Evolutionary conservation across 1,140 invertebrate species (phyloP).

Genomic region (Leptoteleia sp.): DNA sequence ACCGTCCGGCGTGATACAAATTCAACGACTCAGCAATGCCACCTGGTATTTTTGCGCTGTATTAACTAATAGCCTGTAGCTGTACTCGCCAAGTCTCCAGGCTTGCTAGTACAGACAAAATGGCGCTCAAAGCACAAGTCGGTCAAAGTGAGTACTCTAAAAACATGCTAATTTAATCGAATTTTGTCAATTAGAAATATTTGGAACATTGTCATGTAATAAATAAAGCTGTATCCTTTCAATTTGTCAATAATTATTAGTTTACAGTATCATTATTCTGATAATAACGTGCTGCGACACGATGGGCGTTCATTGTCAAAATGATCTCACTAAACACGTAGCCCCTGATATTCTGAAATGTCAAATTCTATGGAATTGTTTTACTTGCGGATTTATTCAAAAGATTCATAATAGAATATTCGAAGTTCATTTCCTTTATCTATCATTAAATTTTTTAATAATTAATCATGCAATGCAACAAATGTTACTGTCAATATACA

Average conservation of each 20-base stretch:
- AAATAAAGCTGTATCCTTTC: not conserved
- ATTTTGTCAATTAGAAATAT: slow-evolving; percentile 22
- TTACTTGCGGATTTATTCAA: too few relatives aligned
- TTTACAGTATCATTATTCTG: slow-evolving; percentile 22
- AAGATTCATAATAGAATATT: too few relatives aligned
- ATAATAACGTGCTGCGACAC: slow-evolving; percentile 65
- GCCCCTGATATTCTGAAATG: slow-evolving; percentile 28
- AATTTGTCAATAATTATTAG: slow-evolving; percentile 16
- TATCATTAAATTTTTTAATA: too few relatives aligned
- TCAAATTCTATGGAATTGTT: too few relatives aligned
- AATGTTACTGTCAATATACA: too few relatives aligned
- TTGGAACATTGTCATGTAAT: slow-evolving; percentile 33
- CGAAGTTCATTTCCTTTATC: too few relatives aligned
- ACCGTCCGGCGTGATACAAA: too few relatives aligned
- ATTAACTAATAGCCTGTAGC: slow-evolving; percentile 5
- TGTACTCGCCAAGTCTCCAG: too few relatives aligned
- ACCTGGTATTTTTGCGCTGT: slow-evolving; percentile 1
- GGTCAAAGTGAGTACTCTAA: slow-evolving; percentile 82
- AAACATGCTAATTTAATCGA: slow-evolving; percentile 70
- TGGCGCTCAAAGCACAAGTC: slow-evolving; percentile 83
- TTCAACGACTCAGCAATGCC: slow-evolving; percentile 24
- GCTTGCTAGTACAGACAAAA: slow-evolving; percentile 76
- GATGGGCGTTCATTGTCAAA: slow-evolving; percentile 64
- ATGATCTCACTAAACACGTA: slow-evolving; percentile 39
- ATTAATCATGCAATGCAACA: too few relatives aligned